Percentiles rank a stretch among this genome's conserved stretches.
These are phyloP conservation scores for Rotaria macrura DNA, from an alignment of 2,888 invertebrate genomes.

Conservation along the genomic window DNA sequence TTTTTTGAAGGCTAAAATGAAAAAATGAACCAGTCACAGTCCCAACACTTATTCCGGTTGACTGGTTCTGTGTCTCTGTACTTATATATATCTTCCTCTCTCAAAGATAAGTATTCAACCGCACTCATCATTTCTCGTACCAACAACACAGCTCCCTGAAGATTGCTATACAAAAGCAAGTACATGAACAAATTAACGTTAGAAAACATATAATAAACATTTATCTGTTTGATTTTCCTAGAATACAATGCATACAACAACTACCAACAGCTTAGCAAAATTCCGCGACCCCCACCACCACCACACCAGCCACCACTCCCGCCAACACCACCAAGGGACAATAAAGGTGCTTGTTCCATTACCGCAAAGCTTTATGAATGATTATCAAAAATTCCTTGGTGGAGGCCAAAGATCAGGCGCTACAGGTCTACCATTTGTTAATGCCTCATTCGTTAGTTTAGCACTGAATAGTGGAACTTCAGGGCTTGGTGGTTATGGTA, in stretches of 20 bases:
- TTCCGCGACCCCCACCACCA: no score
- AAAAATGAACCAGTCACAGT: not conserved
- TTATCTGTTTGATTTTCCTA: not conserved
- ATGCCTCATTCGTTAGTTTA: not conserved
- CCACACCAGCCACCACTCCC: no score
- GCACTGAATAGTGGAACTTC: no score
- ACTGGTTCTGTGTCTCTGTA: not conserved
- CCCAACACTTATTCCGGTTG: not conserved
- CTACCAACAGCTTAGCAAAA: not conserved
- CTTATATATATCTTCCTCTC: not conserved
- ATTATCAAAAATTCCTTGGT: not conserved
- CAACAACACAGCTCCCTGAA: not conserved
- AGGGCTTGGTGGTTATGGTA: not conserved
- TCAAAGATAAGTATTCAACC: not conserved
- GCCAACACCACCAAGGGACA: no score
- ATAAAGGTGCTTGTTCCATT: no score
- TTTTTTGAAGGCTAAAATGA: not conserved
- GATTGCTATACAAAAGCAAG: not conserved
- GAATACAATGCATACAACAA: not conserved
- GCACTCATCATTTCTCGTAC: not conserved
- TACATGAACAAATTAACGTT: not conserved
- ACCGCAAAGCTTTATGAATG: no score
- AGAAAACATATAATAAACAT: not conserved
- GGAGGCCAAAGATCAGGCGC: not conserved
- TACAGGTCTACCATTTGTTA: not conserved